Base-by-base conservation (phyloP, 1,140 invertebrate genomes). In the Temnothorax nylanderi region DNA sequence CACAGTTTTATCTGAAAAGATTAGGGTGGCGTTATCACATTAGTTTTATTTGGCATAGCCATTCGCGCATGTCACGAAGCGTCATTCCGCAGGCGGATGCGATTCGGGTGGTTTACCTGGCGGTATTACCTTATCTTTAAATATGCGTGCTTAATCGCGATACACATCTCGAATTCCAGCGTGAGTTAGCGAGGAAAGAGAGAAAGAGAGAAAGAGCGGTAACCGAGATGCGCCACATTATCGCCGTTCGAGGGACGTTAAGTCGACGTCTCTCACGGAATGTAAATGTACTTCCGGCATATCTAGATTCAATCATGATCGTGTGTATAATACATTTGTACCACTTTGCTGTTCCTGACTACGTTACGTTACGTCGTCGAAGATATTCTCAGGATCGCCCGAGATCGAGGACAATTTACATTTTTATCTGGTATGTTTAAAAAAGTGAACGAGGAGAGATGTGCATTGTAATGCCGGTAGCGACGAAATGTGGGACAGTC, bases 271-370 rank as follows among this genome's bases (percentile, higher is more conserved):
- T 81, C 62, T 81, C 62, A 54, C 10, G 69, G 32, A 75, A 84
- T 75, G 69, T 74, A 84, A 84, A 84, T 84, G 69, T 21, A 16
- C 69, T 84, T 84, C 54, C 69, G 69, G 80, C 80, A 84, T 84
- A 84, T 84, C 69, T 84, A 84, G 80, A 84, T 84, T 84, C 18
- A 75, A 84, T 75, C 69, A 84, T 54, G 54, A 26, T 3, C 44
- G 54, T 84, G 32, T 84, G 65, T 82, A 82, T 26, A 26, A 82
- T 75, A 84, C 69, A 84, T 84, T 84, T 84, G 54, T 60, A 41
- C 54, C 54, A 74, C 67, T 60, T 82, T 54, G 51, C 67, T 18
- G 26, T 71, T 69, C 21, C 64, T 8, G 41, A 5, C 62, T 65
- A 64, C 71, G 13, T 41, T 85, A 75, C 32, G 56, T 65, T 58